Percentiles rank a stretch among this genome's conserved stretches.
phyloP scores from a whole-genome alignment of 35 echinoderm and acorn worm species.

The Anneissia japonica region DNA sequence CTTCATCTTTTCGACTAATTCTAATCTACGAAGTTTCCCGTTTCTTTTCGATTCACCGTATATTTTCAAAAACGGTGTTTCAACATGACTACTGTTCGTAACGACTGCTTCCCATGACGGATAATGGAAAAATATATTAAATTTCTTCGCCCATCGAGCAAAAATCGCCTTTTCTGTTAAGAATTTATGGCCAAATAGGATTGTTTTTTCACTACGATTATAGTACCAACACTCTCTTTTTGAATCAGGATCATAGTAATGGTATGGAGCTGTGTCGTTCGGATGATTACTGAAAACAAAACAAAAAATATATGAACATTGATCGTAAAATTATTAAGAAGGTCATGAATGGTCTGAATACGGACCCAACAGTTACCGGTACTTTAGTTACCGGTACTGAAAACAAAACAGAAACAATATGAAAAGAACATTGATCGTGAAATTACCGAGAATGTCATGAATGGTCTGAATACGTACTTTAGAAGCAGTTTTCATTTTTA shows the following conservation, averaged over 20 bases:
- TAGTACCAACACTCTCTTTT: slow-evolving; percentile 61
- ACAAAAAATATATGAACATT: too few relatives aligned
- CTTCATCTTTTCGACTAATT: neutral
- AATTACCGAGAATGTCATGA: too few relatives aligned
- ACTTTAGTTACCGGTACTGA: too few relatives aligned
- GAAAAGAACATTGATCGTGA: neutral
- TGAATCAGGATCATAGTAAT: slow-evolving; percentile 50
- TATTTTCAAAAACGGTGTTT: slow-evolving; percentile 51
- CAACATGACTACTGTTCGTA: slow-evolving; percentile 26
- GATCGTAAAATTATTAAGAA: too few relatives aligned
- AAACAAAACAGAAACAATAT: too few relatives aligned
- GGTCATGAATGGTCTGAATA: too few relatives aligned
- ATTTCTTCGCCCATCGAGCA: slow-evolving; percentile 46
- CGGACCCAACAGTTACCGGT: too few relatives aligned
- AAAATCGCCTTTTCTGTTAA: slow-evolving; percentile 69
- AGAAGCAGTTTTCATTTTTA: too few relatives aligned
- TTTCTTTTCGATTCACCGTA: slow-evolving; percentile 55
- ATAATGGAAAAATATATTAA: slow-evolving; percentile 50
- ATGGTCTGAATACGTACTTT: too few relatives aligned
- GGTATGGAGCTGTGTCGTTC: slow-evolving; percentile 53
- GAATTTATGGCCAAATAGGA: slow-evolving; percentile 57
- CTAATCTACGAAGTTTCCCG: neutral
- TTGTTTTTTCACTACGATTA: slow-evolving; percentile 24
- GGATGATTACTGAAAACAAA: slow-evolving; percentile 39
- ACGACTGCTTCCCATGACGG: slow-evolving; percentile 51